These are phyloP conservation scores for Trichopria drosophilae DNA, from an alignment of 2,888 invertebrate genomes.

Conservation along the genomic window DNA sequence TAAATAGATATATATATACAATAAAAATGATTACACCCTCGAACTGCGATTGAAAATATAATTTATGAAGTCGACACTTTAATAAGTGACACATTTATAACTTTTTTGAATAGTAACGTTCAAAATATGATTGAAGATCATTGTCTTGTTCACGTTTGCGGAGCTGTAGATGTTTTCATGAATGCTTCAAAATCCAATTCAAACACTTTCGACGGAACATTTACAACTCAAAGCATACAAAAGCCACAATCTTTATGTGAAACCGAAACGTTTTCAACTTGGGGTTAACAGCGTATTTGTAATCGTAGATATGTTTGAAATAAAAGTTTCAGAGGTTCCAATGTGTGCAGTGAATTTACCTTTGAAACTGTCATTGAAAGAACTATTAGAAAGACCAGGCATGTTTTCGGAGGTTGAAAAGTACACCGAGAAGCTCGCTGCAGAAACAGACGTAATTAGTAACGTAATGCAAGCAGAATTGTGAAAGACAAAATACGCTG, in stretches of 20 bases:
- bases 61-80: conserved; percentile 15
- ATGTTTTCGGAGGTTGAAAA: conserved; percentile 23
- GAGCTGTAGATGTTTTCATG: too few relatives aligned
- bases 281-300: too few relatives aligned
- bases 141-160: too few relatives aligned
- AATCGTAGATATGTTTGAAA: too few relatives aligned
- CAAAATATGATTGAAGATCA: background rate
- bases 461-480: conserved; percentile 26
- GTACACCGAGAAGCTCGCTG: conserved; percentile 6
- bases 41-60: conserved; percentile 6
- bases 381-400: conserved; percentile 20
- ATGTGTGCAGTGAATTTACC: conserved; percentile 5
- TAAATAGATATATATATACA: too few relatives aligned
- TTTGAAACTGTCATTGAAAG: conserved; percentile 10
- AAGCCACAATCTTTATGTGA: too few relatives aligned
- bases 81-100: conserved; percentile 9
- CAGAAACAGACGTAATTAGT: conserved; percentile 20
- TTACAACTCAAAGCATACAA: conserved; percentile 9
- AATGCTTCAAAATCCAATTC: too few relatives aligned
- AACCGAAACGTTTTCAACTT: conserved; percentile 7
- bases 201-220: conserved; percentile 13
- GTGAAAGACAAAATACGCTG: conserved; percentile 13
- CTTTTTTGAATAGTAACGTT: conserved; percentile 11
- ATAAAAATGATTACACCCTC: too few relatives aligned
- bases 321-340: too few relatives aligned